Evolutionary conservation across 2,888 invertebrate species (phyloP).

Genomic region (Rutpela maculata): DNA sequence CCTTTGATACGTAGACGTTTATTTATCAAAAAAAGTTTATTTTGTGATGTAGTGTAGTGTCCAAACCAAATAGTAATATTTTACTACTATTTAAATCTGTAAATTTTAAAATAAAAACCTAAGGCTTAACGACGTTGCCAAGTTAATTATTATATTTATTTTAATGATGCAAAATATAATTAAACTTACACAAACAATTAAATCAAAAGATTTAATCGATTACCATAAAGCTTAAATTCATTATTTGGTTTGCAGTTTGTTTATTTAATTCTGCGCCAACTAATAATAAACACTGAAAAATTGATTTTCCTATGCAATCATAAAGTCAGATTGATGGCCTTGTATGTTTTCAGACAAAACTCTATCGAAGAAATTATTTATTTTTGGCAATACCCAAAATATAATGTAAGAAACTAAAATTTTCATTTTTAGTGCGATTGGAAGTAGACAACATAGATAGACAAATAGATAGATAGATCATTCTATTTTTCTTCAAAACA

Average conservation of each 20-base stretch:
- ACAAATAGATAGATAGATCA: too few species aligned
- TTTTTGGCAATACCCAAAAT: slow-evolving; percentile 9
- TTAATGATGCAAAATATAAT: not conserved
- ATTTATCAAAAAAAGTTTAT: not conserved
- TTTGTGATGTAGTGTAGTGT: not conserved
- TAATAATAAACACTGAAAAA: slow-evolving; percentile 35
- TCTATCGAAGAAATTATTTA: slow-evolving; percentile 1
- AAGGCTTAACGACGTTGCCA: not conserved
- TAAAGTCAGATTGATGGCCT: slow-evolving; percentile 18
- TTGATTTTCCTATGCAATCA: slow-evolving; percentile 21
- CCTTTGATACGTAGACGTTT: not conserved
- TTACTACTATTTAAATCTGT: not conserved
- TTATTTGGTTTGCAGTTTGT: slow-evolving; percentile 24
- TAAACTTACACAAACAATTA: slow-evolving; percentile 22
- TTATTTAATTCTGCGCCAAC: slow-evolving; percentile 23
- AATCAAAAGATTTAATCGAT: slow-evolving; percentile 27
- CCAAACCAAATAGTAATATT: not conserved
- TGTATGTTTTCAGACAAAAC: slow-evolving; percentile 28
- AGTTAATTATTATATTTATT: slow-evolving; percentile 18
- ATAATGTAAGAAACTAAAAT: not conserved
- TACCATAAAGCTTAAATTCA: slow-evolving; percentile 11
- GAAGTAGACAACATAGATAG: not conserved
- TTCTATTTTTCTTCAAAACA: too few species aligned
- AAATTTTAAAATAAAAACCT: not conserved
- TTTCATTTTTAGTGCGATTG: not conserved